These are phyloP conservation scores for Sebastes taczanowskii DNA, from an alignment of 2,797 vertebrate genomes.

Conservation along the genomic window DNA sequence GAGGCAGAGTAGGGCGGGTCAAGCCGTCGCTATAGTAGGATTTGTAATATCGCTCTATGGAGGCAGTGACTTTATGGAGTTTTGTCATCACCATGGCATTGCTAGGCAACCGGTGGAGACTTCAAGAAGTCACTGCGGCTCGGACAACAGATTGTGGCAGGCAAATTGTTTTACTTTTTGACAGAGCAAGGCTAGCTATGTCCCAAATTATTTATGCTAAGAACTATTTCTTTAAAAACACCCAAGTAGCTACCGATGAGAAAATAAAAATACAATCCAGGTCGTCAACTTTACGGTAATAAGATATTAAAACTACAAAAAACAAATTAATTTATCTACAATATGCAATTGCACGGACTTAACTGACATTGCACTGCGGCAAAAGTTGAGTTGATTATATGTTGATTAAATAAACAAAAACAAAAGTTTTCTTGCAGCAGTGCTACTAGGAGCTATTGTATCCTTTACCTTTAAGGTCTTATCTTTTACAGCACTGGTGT, in stretches of 20 bases:
- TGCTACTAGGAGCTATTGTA: background rate
- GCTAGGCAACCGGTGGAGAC: background rate
- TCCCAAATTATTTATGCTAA: background rate
- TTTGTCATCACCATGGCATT: background rate
- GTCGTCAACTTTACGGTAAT: background rate
- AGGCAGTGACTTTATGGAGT: background rate
- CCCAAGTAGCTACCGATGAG: background rate
- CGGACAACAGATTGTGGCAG: background rate
- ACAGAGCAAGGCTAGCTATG: background rate
- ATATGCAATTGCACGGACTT: accelerated
- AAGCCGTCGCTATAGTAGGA: accelerated
- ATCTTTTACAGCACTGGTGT: constrained; percentile 6
- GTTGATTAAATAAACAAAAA: background rate
- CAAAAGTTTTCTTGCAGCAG: background rate
- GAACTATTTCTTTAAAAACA: background rate
- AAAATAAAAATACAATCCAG: background rate
- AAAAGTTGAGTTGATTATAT: background rate
- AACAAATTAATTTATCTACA: background rate
- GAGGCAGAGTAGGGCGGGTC: no score
- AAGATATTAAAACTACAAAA: background rate
- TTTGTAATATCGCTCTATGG: no score
- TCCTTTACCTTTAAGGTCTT: constrained; percentile 14
- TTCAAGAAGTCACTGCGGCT: background rate
- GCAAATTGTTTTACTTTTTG: background rate
- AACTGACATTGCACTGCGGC: background rate